Percentiles rank a stretch among this genome's conserved stretches.
Evolutionary conservation across 2,113 vertebrate genomes (phyloP).

Genomic region (Megaceryle maxima): DNA sequence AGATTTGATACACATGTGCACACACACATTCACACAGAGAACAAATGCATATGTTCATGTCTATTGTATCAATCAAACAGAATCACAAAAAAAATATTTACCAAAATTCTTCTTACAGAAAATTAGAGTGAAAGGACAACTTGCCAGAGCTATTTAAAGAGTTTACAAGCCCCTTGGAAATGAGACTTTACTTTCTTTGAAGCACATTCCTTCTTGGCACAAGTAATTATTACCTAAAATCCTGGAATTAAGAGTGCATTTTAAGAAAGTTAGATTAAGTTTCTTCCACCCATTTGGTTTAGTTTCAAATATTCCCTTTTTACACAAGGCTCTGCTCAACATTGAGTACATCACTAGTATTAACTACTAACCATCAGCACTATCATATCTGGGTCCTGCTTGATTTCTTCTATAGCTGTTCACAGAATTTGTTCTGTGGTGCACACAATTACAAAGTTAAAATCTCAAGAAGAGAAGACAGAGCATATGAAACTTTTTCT

Average conservation of each 20-base stretch:
- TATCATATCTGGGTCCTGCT: background rate
- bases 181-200: background rate
- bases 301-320: background rate
- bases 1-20: background rate
- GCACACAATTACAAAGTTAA: background rate
- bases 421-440: background rate
- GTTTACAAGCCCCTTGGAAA: background rate
- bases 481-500: background rate
- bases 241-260: background rate
- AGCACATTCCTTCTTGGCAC: conserved; percentile 14
- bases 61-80: background rate
- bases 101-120: background rate
- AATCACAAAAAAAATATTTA: background rate
- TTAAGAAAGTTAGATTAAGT: background rate
- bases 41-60: background rate
- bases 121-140: background rate
- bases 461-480: background rate
- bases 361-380: background rate
- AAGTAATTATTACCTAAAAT: conserved; percentile 24
- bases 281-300: background rate
- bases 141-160: background rate
- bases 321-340: background rate
- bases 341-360: background rate
- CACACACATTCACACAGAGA: no score
- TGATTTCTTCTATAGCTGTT: background rate